Evolutionary conservation across 2,797 vertebrate species (phyloP).

Genomic region (Sebastes steindachneri): DNA sequence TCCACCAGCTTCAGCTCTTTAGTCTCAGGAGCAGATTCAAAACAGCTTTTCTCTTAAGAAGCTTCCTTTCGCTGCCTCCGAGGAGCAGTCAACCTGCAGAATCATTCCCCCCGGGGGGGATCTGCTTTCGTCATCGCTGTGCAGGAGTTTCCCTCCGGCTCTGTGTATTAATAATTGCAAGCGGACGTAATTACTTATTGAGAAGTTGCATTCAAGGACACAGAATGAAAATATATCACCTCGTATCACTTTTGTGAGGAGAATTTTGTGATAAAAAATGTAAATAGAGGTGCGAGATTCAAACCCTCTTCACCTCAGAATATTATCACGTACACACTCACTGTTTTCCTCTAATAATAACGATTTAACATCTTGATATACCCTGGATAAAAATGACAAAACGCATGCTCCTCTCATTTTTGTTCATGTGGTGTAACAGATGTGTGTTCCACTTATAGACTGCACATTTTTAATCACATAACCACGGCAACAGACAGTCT

Average conservation of each 20-base stretch:
- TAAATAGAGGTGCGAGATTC: not conserved
- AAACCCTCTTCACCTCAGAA: not conserved
- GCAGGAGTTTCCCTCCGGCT: constrained; percentile 30
- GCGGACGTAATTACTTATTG: constrained; percentile 29
- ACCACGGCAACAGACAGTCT: constrained; percentile 13
- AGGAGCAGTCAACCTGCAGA: constrained; percentile 19
- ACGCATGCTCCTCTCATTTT: not conserved
- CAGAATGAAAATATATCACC: constrained; percentile 11
- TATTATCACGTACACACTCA: not conserved
- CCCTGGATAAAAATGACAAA: not conserved
- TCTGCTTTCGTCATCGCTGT: constrained; percentile 3
- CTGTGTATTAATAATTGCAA: constrained; percentile 52
- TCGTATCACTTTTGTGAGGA: not conserved
- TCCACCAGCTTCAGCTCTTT: not conserved
- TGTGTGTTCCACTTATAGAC: not conserved
- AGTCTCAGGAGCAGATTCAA: not conserved
- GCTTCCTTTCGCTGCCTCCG: not conserved
- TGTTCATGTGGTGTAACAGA: not conserved
- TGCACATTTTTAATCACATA: constrained; percentile 3
- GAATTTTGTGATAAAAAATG: not conserved
- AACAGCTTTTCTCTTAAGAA: not conserved
- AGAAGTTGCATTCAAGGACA: constrained; percentile 20
- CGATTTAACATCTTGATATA: not conserved
- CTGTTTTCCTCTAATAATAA: not conserved
- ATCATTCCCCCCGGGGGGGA: not conserved